phyloP scores from a whole-genome alignment of 2,113 vertebrate species.

The Corvus hawaiiensis region DNA sequence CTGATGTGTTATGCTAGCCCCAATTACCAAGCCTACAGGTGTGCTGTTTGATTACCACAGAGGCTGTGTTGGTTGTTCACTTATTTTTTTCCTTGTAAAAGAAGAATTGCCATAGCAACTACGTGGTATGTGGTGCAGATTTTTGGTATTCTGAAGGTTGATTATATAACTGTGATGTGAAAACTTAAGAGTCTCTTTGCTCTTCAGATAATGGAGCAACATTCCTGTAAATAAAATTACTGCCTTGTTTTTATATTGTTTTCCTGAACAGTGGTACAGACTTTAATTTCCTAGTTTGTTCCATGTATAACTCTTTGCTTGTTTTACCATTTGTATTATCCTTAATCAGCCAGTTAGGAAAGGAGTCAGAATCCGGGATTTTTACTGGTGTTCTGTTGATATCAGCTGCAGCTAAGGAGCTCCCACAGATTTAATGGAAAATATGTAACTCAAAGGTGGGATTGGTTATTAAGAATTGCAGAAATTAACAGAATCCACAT shows the following conservation, averaged over 20 bases:
- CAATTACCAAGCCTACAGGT: neutral
- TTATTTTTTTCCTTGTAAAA: neutral
- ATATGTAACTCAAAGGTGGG: neutral
- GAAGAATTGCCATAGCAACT: neutral
- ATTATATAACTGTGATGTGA: neutral
- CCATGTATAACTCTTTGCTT: neutral
- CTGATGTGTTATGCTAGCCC: neutral
- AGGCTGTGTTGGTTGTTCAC: neutral
- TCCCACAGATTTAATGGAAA: neutral
- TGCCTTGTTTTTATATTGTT: neutral
- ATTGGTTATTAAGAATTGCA: neutral
- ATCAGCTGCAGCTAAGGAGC: neutral
- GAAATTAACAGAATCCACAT: neutral
- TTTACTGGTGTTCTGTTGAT: neutral
- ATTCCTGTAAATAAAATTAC: neutral
- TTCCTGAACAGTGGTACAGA: neutral
- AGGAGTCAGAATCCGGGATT: neutral
- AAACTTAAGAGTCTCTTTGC: neutral
- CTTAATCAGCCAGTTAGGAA: neutral
- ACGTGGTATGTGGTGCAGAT: accelerated
- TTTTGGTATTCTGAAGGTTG: neutral
- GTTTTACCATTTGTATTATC: neutral
- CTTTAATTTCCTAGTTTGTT: neutral
- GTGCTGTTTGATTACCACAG: neutral
- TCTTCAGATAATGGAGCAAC: neutral